Conservation (phyloP, 2,113 vertebrate species). For the Psilopogon haemacephalus region DNA sequence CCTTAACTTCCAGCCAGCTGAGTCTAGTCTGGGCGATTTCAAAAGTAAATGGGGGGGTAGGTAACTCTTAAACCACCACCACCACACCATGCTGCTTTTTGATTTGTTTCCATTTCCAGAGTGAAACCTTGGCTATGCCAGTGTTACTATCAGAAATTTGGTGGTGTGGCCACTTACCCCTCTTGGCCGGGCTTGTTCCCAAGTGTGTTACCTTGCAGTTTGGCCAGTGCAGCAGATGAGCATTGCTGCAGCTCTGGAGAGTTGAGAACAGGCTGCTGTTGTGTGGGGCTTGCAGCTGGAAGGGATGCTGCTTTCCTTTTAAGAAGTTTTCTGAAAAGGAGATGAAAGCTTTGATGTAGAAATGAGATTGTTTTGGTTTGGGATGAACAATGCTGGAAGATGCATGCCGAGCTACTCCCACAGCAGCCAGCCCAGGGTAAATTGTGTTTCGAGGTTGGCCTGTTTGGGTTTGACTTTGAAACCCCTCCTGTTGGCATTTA, state of each 20-base stretch:
- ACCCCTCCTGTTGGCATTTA: neutral
- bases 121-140: neutral
- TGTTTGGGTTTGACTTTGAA: neutral
- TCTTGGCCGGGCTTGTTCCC: accelerated
- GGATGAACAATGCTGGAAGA: neutral
- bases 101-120: neutral
- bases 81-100: too few species aligned
- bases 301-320: neutral
- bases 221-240: accelerated
- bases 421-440: neutral
- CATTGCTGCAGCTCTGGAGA: neutral
- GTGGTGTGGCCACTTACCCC: neutral
- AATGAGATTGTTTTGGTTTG: neutral
- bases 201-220: too few species aligned
- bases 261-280: neutral
- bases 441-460: accelerated
- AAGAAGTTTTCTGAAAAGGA: neutral
- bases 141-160: accelerated
- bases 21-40: too few species aligned
- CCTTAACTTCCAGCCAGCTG: too few species aligned
- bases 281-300: accelerated
- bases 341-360: neutral
- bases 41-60: too few species aligned
- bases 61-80: too few species aligned
- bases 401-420: neutral